Evolutionary conservation across 2,797 vertebrate genomes (phyloP).

Genomic region (Fringilla coelebs): DNA sequence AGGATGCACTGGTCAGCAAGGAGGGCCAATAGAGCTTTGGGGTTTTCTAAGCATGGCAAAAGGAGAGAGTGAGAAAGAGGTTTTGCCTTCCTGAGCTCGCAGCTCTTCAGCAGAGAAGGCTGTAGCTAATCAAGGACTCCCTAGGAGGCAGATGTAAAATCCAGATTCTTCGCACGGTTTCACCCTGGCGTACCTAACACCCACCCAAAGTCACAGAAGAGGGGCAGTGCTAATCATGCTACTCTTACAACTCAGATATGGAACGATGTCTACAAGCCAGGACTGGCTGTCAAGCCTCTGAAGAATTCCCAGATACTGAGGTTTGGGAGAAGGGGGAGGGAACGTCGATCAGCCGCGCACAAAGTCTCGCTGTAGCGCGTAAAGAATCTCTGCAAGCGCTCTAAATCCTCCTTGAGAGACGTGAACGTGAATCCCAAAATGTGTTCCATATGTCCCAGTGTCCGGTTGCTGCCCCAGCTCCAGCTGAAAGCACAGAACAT

Average conservation of each 20-base stretch:
- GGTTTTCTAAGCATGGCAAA: neutral
- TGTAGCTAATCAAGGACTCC: conserved; percentile 35
- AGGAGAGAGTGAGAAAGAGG: neutral
- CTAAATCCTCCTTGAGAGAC: conserved; percentile 76
- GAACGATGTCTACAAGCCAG: conserved; percentile 60
- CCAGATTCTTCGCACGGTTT: conserved; percentile 51
- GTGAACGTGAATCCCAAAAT: conserved; percentile 70
- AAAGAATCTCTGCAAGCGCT: conserved; percentile 68
- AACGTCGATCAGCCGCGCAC: neutral
- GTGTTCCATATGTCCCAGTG: conserved; percentile 75
- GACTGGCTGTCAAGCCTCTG: conserved; percentile 67
- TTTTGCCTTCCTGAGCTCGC: conserved; percentile 23
- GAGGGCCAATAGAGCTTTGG: neutral
- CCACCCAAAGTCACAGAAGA: conserved; percentile 23
- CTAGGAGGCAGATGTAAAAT: conserved; percentile 59
- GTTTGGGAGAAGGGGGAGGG: neutral
- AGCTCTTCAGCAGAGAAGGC: conserved; percentile 19
- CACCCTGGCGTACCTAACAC: conserved; percentile 48
- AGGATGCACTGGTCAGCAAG: neutral
- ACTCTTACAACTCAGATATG: conserved; percentile 67
- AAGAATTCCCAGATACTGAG: conserved; percentile 50
- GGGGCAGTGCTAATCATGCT: conserved; percentile 27
- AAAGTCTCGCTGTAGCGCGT: neutral
- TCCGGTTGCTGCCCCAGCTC: conserved; percentile 70
- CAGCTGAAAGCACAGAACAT: conserved; percentile 75